Conservation (phyloP, 2,888 invertebrate species). For the Drepanosiphum platanoidis region DNA sequence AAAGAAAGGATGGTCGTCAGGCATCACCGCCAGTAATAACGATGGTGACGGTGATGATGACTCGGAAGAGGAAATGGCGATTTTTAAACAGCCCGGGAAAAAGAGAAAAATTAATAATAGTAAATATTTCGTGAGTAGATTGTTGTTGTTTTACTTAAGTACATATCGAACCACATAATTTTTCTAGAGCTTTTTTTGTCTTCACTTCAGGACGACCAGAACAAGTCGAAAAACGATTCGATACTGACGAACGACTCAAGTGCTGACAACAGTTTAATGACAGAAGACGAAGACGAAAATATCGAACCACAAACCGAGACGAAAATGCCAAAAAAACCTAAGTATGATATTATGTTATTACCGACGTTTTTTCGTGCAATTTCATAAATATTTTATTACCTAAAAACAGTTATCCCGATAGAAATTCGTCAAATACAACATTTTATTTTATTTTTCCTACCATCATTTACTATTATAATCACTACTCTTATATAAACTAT, state of each 20-base stretch:
- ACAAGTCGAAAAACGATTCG: slow-evolving; percentile 21
- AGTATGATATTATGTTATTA: slow-evolving; percentile 2
- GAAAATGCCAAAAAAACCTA: slow-evolving; percentile 30
- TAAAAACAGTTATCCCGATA: too few relatives aligned
- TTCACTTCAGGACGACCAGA: neutral
- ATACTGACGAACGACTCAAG: slow-evolving; percentile 50
- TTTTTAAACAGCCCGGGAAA: slow-evolving; percentile 54
- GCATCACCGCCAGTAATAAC: neutral
- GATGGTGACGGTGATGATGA: neutral
- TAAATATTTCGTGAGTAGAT: neutral
- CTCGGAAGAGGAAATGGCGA: slow-evolving; percentile 47
- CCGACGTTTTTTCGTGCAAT: neutral
- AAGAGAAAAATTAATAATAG: slow-evolving; percentile 34
- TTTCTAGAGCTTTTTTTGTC: neutral
- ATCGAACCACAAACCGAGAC: neutral
- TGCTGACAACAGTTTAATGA: slow-evolving; percentile 45
- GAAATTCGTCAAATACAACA: neutral
- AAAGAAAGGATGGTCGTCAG: slow-evolving; percentile 21
- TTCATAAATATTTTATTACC: neutral
- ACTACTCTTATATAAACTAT: too few relatives aligned
- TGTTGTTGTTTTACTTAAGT: neutral
- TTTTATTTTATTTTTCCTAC: too few relatives aligned
- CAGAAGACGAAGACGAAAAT: slow-evolving; percentile 48
- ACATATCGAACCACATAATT: neutral
- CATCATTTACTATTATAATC: too few relatives aligned